Evolutionary conservation across 2,888 invertebrate genomes (phyloP), one percentile per base, ranked within the genome.

Genomic region (Agelastica alni): DNA sequence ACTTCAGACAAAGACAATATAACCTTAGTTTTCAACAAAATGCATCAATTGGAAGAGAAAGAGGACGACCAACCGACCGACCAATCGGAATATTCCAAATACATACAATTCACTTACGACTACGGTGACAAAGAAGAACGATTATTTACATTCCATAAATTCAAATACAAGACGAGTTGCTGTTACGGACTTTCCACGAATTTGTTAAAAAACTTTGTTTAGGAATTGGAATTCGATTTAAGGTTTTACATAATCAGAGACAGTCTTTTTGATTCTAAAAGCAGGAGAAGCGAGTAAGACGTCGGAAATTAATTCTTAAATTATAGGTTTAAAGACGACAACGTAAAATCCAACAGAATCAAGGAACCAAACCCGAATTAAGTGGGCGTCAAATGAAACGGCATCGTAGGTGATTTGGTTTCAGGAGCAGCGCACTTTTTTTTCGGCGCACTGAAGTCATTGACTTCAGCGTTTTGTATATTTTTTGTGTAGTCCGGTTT

Each of bases 361-460:
- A 48, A 52, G 26, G 48, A 48, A 20, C 17, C 32, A 9, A 39
- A 56, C 20, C 26, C 26, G 10, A 61, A 61, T 5, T 61, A 59
- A 36, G 66, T 78, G 53, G 74, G 79, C 61, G 83, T 85, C 44
- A 84, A 87, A 71, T 94, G 94, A 94, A 91, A 90, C 73, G 94
- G 94, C 4, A 85, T 95, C 69, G 87, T 95, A 64, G 90, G 90
- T 26, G 94, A 94, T 77, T 80, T 95, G 64, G 84, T 91, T 51
- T 86, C 88, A 26, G 93, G 93, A n/a, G 87, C 89, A 3, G 94
- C 95, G 26, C 94, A 96, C 75, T 86, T 95, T 85, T 90, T 92
- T 30, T 93, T 95, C 73, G 92, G 93, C 14, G 91, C 94, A 1
- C 80, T 95, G 85, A 89, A 77, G 89, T 88, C 47, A 89, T 95